These are phyloP conservation scores for Sarcophaga carnaria DNA, from an alignment of 2,888 invertebrate genomes.

Conservation along the genomic window DNA sequence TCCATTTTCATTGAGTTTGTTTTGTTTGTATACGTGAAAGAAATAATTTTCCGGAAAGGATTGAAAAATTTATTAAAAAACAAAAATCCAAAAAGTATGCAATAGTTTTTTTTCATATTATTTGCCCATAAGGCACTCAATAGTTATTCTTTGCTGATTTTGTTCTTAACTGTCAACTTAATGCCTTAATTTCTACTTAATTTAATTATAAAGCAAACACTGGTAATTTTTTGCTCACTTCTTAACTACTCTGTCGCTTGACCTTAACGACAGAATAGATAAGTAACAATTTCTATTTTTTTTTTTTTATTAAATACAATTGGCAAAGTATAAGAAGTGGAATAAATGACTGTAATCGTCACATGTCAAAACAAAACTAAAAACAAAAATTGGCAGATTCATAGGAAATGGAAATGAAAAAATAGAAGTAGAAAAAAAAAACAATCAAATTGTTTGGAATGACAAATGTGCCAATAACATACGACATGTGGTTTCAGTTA, in stretches of 20 bases:
- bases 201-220: conserved; percentile 21
- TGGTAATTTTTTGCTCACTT: background rate
- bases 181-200: conserved; percentile 28
- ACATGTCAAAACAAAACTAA: background rate
- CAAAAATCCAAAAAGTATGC: background rate
- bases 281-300: background rate
- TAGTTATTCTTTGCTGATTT: too few relatives aligned
- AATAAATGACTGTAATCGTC: too few relatives aligned
- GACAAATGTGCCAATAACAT: conserved; percentile 48
- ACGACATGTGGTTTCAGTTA: conserved; percentile 33
- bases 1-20: too few relatives aligned
- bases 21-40: too few relatives aligned
- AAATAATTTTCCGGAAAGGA: too few relatives aligned
- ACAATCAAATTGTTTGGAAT: conserved; percentile 29
- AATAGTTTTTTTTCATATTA: background rate
- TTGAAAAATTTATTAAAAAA: too few relatives aligned
- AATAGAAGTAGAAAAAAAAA: background rate
- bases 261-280: too few relatives aligned
- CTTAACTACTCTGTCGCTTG: background rate
- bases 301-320: too few relatives aligned
- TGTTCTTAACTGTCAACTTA: background rate
- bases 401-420: background rate
- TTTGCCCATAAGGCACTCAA: background rate
- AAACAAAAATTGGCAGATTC: conserved; percentile 15
- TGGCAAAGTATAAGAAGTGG: too few relatives aligned